A percentile compares a stretch with the other conserved stretches of the same genome.
phyloP scores from a whole-genome alignment of 2,888 invertebrate species.

The Scaptomyza parva region DNA sequence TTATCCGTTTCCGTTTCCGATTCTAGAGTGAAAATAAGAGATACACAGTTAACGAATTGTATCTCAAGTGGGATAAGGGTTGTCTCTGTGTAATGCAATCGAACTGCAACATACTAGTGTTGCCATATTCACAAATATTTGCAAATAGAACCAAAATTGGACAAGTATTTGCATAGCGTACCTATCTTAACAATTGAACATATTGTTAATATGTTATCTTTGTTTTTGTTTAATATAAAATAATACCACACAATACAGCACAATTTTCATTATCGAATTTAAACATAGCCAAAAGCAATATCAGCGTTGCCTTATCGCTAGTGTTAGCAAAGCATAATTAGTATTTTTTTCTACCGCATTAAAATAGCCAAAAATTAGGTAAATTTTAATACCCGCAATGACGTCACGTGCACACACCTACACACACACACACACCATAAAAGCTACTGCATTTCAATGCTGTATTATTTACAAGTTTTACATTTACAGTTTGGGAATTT shows the following conservation, averaged over 20 bases:
- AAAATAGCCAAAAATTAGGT: neutral
- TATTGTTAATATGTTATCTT: slow-evolving; percentile 1
- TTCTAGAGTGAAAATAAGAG: slow-evolving; percentile 3
- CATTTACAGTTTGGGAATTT: slow-evolving; percentile 13
- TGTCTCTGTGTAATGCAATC: neutral
- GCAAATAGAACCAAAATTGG: neutral
- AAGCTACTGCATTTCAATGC: neutral
- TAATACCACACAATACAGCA: neutral
- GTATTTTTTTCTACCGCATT: neutral
- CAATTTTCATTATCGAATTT: neutral
- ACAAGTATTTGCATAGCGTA: neutral
- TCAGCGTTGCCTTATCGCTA: slow-evolving; percentile 2
- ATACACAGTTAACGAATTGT: neutral
- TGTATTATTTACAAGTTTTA: slow-evolving; percentile 26
- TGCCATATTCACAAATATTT: neutral
- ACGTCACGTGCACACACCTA: slow-evolving; percentile 44
- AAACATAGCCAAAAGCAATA: neutral
- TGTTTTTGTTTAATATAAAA: neutral
- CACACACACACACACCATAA: slow-evolving; percentile 16
- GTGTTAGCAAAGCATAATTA: neutral
- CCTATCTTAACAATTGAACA: neutral
- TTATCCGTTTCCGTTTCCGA: neutral
- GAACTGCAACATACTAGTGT: neutral
- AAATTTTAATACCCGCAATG: slow-evolving; percentile 24
- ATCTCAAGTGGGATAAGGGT: neutral